These are phyloP conservation scores for Agonum fuliginosum DNA, from an alignment of 2,888 invertebrate genomes.

Conservation along the genomic window DNA sequence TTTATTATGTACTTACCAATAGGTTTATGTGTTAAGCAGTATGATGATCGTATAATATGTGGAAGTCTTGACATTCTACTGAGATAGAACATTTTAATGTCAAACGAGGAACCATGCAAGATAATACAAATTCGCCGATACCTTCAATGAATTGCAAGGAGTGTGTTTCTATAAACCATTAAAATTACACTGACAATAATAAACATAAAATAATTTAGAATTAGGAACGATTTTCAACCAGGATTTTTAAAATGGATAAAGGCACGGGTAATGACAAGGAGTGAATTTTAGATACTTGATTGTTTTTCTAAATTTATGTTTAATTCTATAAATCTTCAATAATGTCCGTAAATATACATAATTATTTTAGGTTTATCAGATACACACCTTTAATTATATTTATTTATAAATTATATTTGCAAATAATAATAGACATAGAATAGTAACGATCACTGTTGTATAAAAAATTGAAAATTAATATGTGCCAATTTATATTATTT, in stretches of 20 bases:
- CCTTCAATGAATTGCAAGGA: neutral
- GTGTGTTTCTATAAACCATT: neutral
- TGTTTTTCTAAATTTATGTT: neutral
- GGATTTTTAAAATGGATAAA: neutral
- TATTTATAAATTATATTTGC: neutral
- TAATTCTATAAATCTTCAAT: too few species aligned
- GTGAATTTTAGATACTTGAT: neutral
- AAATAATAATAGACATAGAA: neutral
- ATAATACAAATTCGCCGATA: neutral
- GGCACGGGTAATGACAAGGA: neutral
- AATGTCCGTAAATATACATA: too few species aligned
- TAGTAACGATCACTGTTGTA: neutral
- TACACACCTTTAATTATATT: too few species aligned
- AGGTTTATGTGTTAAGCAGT: slow-evolving; percentile 54
- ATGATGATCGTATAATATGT: slow-evolving; percentile 60
- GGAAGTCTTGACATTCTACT: slow-evolving; percentile 61
- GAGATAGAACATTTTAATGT: slow-evolving; percentile 64
- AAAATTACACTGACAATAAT: neutral
- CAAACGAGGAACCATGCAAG: slow-evolving; percentile 53
- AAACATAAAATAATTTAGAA: slow-evolving; percentile 1
- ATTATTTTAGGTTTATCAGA: too few species aligned
- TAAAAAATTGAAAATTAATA: neutral
- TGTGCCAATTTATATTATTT: too few species aligned
- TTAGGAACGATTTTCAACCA: neutral
- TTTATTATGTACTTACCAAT: slow-evolving; percentile 58